Evolutionary conservation across 2,888 invertebrate species (phyloP).

Genomic region (Ptychoptera contaminata): DNA sequence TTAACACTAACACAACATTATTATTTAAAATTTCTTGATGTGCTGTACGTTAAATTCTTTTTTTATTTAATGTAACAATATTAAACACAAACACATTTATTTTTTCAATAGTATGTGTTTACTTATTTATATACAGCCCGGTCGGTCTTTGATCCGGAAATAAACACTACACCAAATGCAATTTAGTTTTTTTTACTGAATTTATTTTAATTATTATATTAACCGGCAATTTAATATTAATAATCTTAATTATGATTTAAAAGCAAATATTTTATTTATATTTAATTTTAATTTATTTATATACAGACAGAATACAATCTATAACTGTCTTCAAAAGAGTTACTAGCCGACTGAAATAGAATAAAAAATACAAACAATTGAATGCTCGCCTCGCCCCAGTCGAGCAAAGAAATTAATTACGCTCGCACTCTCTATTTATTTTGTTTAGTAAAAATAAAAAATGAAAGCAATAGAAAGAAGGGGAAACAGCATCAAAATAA

Average conservation of each 20-base stretch:
- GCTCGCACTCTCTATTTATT: too few species aligned
- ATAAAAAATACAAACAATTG: not conserved
- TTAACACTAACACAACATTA: too few species aligned
- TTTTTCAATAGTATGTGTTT: not conserved
- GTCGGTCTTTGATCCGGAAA: conserved; percentile 3
- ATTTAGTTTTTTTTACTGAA: not conserved
- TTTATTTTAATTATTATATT: not conserved
- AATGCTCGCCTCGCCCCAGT: too few species aligned
- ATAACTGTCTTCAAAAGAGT: not conserved
- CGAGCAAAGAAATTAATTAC: too few species aligned
- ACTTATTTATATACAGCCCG: not conserved
- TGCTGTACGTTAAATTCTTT: not conserved
- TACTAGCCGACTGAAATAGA: conserved; percentile 6
- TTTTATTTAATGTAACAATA: too few species aligned
- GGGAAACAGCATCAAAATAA: too few species aligned
- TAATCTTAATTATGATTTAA: not conserved
- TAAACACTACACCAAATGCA: not conserved
- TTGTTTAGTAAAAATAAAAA: too few species aligned
- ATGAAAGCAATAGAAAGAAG: too few species aligned
- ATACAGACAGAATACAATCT: too few species aligned
- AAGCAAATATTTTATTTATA: not conserved
- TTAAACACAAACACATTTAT: not conserved
- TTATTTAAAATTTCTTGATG: too few species aligned
- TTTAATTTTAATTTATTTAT: not conserved
- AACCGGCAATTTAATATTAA: not conserved